Base-by-base conservation (phyloP, 2,113 vertebrate species). In the Pedionomus torquatus region DNA sequence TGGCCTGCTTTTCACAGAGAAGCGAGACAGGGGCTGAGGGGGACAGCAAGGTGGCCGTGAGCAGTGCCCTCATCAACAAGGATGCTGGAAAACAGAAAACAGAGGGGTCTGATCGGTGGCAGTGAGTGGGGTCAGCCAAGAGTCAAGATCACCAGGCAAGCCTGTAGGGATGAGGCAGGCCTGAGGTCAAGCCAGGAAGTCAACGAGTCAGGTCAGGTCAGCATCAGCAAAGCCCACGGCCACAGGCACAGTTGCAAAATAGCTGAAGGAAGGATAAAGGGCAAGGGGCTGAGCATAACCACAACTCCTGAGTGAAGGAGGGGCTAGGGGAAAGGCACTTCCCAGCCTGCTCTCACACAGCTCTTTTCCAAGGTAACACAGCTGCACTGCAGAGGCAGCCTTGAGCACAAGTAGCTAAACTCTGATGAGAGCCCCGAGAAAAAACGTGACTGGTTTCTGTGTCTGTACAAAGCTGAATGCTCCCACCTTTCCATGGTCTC, bases 31-130 rank as follows among this genome's bases (percentile, higher is more conserved):
- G 8, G n/a, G 15, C 41, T 54, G 72, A 49, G 10, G 28, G 8
- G 43, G 63, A n/a, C 7, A 25, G 41, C 19, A 17, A 33, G 60
- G 46, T 1, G 17, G n/a, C 18, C 33, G 24, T 0, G 1, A 41
- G 55, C 51, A 61, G 20, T 0, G 0, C 43, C 48, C 51, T 69
- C 21, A 10, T 4, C 1, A 0, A 24, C 21, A 54, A 66, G 58
- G 44, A 25, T 26, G 21, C 33, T 46, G 37, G 80, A 10, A 28
- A 28, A 21, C 1, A 0, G 25, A 33, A 66, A 71, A 24, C 6
- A 37, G 26, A 19, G 26, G 6, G 30, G 17, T 28, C 49, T 18
- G 30, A 33, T 12, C 63, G 28, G 41, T 0, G 0, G n/a, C n/a
- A n/a, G 13, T 11, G 35, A 25, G 23, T 31, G 39, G 66, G 43